Evolutionary conservation across 2,113 vertebrate genomes (phyloP), one percentile per base, ranked within the genome.

Genomic region (Holacanthus passer): DNA sequence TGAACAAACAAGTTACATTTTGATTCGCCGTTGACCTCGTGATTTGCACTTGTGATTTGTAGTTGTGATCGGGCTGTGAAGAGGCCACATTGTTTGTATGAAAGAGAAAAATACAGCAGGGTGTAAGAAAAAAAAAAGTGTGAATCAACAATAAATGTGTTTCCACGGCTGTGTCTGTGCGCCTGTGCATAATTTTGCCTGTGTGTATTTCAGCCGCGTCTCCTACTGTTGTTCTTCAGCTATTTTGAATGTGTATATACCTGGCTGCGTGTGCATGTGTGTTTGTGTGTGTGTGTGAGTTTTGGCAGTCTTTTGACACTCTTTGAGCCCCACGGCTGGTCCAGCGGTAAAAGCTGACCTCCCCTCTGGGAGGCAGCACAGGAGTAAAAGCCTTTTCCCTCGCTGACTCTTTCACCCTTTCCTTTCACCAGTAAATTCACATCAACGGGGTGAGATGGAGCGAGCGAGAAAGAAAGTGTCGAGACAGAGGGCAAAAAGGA

Each of bases 351-450:
- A 86, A 79, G 63, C 65, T 53, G 31, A 64, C 73, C 41, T 37
- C 24, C 73, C 77, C 48, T 60, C 52, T 66, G 66, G 65, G 81
- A 89, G 78, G 56, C 52, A 43, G 72, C 11, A 5, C 0, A 1
- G 31, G 24, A 82, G 74, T 84, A 73, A 85, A 88, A 84, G 79
- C 70, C 39, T 76, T 69, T 66, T 35, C 48, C 47, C 24, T 31
- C 10, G 0, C 56, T 32, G 59, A 39, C 62, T 58, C 35, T 48
- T 39, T 82, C 59, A 41, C 31, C 53, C 67, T 69, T 72, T 83
- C 29, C 66, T 84, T 81, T 87, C 81, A 82, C 37, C 63, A 60
- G 59, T 55, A 75, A 81, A 83, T 88, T 68, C 35, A 69, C 69
- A 62, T 59, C 70, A 78, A 12, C 67, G 41, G 1, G 13, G 32